Evolutionary conservation across 2,888 invertebrate genomes (phyloP), one percentile per base, ranked within the genome.

Genomic region (Agrotis puta): DNA sequence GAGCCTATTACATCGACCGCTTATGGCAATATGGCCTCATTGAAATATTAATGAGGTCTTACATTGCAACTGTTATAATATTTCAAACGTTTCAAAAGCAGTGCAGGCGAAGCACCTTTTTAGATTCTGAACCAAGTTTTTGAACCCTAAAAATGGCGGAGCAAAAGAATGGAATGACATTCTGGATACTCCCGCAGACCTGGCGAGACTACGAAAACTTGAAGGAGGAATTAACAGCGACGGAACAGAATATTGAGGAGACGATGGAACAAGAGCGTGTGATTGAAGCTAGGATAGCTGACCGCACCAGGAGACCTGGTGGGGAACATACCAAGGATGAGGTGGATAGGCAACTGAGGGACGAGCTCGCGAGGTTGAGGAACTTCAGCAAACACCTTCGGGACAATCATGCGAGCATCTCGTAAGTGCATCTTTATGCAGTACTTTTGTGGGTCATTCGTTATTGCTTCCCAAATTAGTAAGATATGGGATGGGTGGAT

Each of bases 281-380:
- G 68, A 97, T 97, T 5, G 97, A 98, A 90, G 97, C 98, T 0
- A 96, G 98, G 80, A 92, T 98, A 63, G 97, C 97, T 84, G 98
- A 98, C 89, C 96, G 98, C 47, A 95, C 96, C 4, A 96, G 97
- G 84, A 96, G 98, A 68, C 97, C 97, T 7, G 96, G 96, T 7
- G 96, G 96, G 24, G 98, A 98, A 88, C 89, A 97, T 43, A 97
- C 97, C 11, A 95, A 95, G 48, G 98, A 98, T 84, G 97, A 97
- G 66, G 96, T 97, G 0, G 97, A 98, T 85, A 91, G 92, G 18
- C 97, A 97, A 20, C 92, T 98, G 58, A 97, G 95, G 78, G 96
- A 97, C 39, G 97, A 98, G 92, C 96, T 97, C 14, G 87, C 94
- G 14, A 96, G 97, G 82, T 89, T 98, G 53, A 93, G 96, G 77